Percentiles rank a stretch among this genome's conserved stretches.
These are phyloP conservation scores for Heptascelio sp. DNA, from an alignment of 2,888 invertebrate genomes.

Conservation along the genomic window DNA sequence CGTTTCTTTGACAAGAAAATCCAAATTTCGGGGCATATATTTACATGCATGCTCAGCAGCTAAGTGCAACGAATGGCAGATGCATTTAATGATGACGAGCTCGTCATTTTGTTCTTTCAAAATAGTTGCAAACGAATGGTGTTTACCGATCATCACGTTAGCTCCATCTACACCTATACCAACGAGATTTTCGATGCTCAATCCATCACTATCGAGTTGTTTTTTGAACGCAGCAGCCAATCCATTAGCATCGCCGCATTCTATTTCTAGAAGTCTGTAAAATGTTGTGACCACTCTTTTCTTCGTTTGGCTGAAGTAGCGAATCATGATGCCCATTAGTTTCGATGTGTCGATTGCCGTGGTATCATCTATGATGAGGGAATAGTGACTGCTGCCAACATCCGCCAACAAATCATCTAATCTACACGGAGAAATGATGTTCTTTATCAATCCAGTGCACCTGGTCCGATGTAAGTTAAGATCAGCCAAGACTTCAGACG, in stretches of 20 bases:
- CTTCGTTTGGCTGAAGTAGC: slow-evolving; percentile 53
- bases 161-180: slow-evolving; percentile 53
- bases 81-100: slow-evolving; percentile 22
- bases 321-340: slow-evolving; percentile 65
- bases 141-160: slow-evolving; percentile 71
- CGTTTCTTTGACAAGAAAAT: slow-evolving; percentile 30
- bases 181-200: slow-evolving; percentile 67
- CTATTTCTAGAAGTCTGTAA: slow-evolving; percentile 61
- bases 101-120: slow-evolving; percentile 21
- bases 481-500: slow-evolving; percentile 69
- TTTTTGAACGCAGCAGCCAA: slow-evolving; percentile 37
- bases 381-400: slow-evolving; percentile 74
- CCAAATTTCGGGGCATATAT: slow-evolving; percentile 27
- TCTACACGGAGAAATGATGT: slow-evolving; percentile 75
- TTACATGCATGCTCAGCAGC: slow-evolving; percentile 21
- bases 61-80: slow-evolving; percentile 22
- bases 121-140: slow-evolving; percentile 62
- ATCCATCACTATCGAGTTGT: slow-evolving; percentile 63
- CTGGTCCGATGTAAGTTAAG: slow-evolving; percentile 66
- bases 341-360: slow-evolving; percentile 65
- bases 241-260: slow-evolving; percentile 53
- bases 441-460: slow-evolving; percentile 43
- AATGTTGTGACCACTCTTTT: slow-evolving; percentile 60
- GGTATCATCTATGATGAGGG: slow-evolving; percentile 76
- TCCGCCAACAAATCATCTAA: slow-evolving; percentile 74